Percentiles rank a stretch among this genome's conserved stretches.
Conservation (phyloP, 2,797 vertebrate genomes). For the Gallirallus australis region DNA sequence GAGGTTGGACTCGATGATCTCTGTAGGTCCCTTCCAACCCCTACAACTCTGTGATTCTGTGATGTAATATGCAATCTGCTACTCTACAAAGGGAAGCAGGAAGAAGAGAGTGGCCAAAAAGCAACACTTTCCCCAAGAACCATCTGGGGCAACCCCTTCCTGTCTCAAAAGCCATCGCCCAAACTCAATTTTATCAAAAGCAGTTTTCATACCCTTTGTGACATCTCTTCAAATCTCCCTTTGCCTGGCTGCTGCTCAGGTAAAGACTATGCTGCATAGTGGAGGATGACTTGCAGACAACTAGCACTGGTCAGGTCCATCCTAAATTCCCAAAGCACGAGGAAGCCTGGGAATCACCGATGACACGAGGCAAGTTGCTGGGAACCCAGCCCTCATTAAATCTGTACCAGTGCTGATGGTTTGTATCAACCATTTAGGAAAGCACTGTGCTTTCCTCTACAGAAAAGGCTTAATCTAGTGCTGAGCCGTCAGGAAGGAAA, state of each 20-base stretch:
- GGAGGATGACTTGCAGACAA: background rate
- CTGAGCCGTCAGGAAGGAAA: slow-evolving; percentile 33
- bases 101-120: background rate
- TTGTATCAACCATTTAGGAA: slow-evolving; percentile 6
- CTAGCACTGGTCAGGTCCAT: background rate
- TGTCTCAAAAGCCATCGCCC: background rate
- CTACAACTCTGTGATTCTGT: too few species aligned
- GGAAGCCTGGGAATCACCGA: background rate
- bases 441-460: background rate
- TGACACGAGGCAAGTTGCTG: background rate
- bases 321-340: background rate
- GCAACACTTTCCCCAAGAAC: background rate
- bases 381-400: background rate
- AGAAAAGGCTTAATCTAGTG: background rate
- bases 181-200: background rate
- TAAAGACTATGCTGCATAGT: fast-evolving
- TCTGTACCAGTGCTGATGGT: background rate
- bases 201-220: background rate
- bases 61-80: background rate
- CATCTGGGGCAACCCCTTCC: background rate
- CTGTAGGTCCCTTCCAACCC: too few species aligned
- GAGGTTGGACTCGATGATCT: too few species aligned
- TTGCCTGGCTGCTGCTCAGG: background rate
- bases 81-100: background rate
- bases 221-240: background rate